phyloP scores from a whole-genome alignment of 2,888 invertebrate genomes.

The Saturnia pavonia region DNA sequence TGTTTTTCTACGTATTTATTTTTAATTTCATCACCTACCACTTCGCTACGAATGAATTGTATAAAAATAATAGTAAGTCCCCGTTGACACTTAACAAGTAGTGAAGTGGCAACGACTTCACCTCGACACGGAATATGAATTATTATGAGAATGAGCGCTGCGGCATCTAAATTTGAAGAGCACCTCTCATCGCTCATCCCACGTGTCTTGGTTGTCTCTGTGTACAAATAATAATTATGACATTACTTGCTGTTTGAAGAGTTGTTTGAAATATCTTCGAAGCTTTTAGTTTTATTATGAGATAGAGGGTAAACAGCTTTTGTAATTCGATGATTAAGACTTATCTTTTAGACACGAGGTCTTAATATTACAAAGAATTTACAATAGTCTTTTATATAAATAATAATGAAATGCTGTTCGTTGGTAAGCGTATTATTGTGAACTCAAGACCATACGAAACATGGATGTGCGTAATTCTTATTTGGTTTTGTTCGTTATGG shows the following conservation, averaged over 20 bases:
- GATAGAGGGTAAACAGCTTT: not conserved
- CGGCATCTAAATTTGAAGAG: constrained; percentile 43
- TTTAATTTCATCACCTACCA: constrained; percentile 25
- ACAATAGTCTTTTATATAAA: too few species aligned
- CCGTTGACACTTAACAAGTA: constrained; percentile 60
- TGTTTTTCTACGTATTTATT: not conserved
- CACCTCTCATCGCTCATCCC: constrained; percentile 54
- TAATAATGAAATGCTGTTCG: too few species aligned
- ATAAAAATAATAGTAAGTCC: constrained; percentile 63
- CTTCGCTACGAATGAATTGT: constrained; percentile 31
- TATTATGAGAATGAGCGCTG: constrained; percentile 46
- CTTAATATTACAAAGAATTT: not conserved
- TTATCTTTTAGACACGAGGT: not conserved
- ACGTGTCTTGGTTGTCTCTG: constrained; percentile 31
- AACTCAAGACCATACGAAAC: too few species aligned
- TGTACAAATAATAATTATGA: constrained; percentile 68
- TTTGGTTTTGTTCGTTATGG: too few species aligned
- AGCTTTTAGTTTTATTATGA: not conserved
- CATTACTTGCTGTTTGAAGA: constrained; percentile 62
- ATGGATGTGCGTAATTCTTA: too few species aligned
- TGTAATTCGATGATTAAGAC: not conserved
- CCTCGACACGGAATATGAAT: constrained; percentile 58
- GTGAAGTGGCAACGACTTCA: constrained; percentile 61
- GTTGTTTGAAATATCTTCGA: constrained; percentile 50
- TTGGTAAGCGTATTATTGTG: too few species aligned